phyloP scores from a whole-genome alignment of 2,113 vertebrate species.

The Gasterosteus nipponicus region DNA sequence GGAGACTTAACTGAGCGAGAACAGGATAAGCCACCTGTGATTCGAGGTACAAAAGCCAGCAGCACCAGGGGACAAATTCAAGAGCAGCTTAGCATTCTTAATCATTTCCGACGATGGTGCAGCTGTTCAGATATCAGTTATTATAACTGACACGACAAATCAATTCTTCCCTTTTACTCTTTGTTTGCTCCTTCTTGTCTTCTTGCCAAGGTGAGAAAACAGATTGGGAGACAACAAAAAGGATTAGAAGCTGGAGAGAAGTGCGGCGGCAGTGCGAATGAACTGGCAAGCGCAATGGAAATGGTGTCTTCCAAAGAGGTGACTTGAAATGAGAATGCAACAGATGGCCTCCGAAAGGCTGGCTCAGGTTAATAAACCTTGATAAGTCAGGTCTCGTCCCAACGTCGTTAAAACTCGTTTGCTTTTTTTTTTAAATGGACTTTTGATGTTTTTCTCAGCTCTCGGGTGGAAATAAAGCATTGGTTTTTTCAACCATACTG shows the following conservation, averaged over 20 bases:
- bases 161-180: conserved; percentile 60
- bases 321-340: conserved; percentile 73
- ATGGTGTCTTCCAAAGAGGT: conserved; percentile 62
- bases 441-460: neutral
- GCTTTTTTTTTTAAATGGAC: conserved; percentile 1
- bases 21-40: conserved; percentile 56
- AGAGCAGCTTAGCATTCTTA: conserved; percentile 57
- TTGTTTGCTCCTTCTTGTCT: conserved; percentile 52
- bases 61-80: conserved; percentile 53
- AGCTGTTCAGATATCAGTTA: conserved; percentile 76
- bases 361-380: conserved; percentile 51
- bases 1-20: conserved; percentile 34
- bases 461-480: neutral
- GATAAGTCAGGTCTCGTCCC: conserved; percentile 49
- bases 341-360: conserved; percentile 59
- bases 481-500: neutral
- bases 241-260: conserved; percentile 53
- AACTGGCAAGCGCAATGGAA: conserved; percentile 64
- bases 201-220: conserved; percentile 65
- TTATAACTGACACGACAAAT: conserved; percentile 78
- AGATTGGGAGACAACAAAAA: conserved; percentile 75
- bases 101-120: conserved; percentile 48
- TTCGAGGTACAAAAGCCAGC: conserved; percentile 59
- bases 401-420: conserved; percentile 8
- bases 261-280: conserved; percentile 52